phyloP scores from a whole-genome alignment of 1,140 invertebrate species.

The Drosophila subobscura region DNA sequence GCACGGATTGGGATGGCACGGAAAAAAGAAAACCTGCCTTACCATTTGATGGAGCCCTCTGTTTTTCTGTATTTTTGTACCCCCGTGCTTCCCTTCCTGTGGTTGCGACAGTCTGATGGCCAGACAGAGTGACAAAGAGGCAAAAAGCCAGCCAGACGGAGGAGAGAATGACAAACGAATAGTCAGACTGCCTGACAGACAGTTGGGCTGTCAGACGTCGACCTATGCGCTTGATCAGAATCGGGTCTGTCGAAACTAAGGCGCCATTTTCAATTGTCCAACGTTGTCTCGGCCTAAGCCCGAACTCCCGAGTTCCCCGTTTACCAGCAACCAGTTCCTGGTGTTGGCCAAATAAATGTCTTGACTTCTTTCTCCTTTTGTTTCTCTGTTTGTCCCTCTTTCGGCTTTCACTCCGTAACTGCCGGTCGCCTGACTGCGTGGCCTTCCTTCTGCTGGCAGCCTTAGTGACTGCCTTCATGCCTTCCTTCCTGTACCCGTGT shows the following conservation, averaged over 20 bases:
- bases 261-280: constrained; percentile 64
- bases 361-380: constrained; percentile 40
- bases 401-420: constrained; percentile 46
- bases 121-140: constrained; percentile 33
- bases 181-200: constrained; percentile 7
- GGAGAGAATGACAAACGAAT: constrained; percentile 7
- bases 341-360: constrained; percentile 57
- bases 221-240: constrained; percentile 76
- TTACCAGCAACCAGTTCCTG: constrained; percentile 12
- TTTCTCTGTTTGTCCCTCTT: constrained; percentile 33
- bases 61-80: constrained; percentile 33
- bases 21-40: constrained; percentile 30
- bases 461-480: constrained; percentile 20
- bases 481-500: constrained; percentile 28
- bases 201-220: constrained; percentile 37
- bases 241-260: constrained; percentile 62
- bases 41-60: constrained; percentile 55
- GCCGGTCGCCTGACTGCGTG: no score
- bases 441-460: no score
- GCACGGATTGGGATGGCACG: constrained; percentile 12
- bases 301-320: constrained; percentile 4
- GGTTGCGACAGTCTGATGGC: constrained; percentile 69
- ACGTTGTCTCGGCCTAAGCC: not conserved
- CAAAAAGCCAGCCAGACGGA: constrained; percentile 20
- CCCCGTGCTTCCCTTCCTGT: constrained; percentile 30